Evolutionary conservation across 2,888 invertebrate genomes (phyloP).

Genomic region (Pheosia tremula): DNA sequence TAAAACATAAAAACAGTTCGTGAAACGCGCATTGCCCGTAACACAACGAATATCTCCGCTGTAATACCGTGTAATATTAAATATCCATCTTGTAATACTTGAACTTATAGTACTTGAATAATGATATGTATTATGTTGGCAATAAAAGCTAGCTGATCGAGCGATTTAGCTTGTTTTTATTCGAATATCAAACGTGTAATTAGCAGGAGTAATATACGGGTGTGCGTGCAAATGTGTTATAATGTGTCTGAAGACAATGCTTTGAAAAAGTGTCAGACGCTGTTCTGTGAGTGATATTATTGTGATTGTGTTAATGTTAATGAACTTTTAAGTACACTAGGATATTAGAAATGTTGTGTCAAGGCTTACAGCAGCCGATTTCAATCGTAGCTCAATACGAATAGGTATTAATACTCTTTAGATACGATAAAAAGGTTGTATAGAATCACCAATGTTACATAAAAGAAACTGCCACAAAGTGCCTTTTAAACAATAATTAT

Average conservation of each 20-base stretch:
- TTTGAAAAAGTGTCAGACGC: slow-evolving; percentile 64
- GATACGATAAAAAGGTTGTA: slow-evolving; percentile 70
- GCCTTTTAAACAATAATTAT: slow-evolving; percentile 76
- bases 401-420: slow-evolving; percentile 68
- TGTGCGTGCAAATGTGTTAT: slow-evolving; percentile 61
- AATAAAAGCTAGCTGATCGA: slow-evolving; percentile 64
- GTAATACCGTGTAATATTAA: slow-evolving; percentile 23
- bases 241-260: slow-evolving; percentile 72
- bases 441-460: slow-evolving; percentile 57
- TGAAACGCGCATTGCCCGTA: slow-evolving; percentile 47
- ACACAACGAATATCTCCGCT: slow-evolving; percentile 26
- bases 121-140: slow-evolving; percentile 26
- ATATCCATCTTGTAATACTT: slow-evolving; percentile 35
- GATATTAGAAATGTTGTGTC: slow-evolving; percentile 56
- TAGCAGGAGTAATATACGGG: slow-evolving; percentile 53
- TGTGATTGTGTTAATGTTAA: slow-evolving; percentile 80
- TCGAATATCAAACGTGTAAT: slow-evolving; percentile 60
- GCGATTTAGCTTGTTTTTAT: slow-evolving; percentile 63
- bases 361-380: slow-evolving; percentile 33
- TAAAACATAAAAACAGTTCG: slow-evolving; percentile 47
- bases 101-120: slow-evolving; percentile 35
- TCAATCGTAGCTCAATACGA: slow-evolving; percentile 50
- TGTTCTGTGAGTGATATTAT: slow-evolving; percentile 79
- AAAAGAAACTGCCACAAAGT: slow-evolving; percentile 81
- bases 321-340: slow-evolving; percentile 77